Evolutionary conservation across 2,888 invertebrate genomes (phyloP).

Genomic region (Agonopterix subpropinquella): DNA sequence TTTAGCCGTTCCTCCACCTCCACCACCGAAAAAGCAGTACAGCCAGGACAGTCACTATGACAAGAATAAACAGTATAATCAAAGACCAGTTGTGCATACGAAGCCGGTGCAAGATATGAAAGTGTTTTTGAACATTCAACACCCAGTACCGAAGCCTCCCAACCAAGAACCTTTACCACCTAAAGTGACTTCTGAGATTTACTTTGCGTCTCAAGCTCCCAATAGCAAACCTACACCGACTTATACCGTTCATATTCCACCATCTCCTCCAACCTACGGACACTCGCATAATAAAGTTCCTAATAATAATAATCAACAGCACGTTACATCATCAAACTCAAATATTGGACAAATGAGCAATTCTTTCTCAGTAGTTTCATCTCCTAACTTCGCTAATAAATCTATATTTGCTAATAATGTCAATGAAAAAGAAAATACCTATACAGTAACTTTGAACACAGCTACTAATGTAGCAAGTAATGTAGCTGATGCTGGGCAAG

Average conservation of each 20-base stretch:
- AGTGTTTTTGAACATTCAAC: conserved; percentile 62
- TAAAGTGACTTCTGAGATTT: conserved; percentile 69
- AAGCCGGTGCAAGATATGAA: conserved; percentile 68
- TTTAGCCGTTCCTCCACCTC: conserved; percentile 65
- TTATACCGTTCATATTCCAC: conserved; percentile 59
- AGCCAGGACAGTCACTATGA: conserved; percentile 46
- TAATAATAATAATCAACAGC: conserved; percentile 17
- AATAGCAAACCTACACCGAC: conserved; percentile 52
- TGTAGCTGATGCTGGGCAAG: conserved; percentile 38
- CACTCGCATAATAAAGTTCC: conserved; percentile 26
- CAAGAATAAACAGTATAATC: conserved; percentile 45
- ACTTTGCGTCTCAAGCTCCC: conserved; percentile 62
- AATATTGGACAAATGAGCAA: conserved; percentile 21
- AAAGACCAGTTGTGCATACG: conserved; percentile 55
- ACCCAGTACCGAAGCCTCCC: conserved; percentile 45
- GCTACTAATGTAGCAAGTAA: conserved; percentile 53
- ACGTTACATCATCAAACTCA: conserved; percentile 11
- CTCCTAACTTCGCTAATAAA: conserved; percentile 37
- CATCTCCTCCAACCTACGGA: conserved; percentile 25
- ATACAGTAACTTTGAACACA: conserved; percentile 56
- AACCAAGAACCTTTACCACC: conserved; percentile 45
- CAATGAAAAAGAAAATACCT: conserved; percentile 41
- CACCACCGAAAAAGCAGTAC: conserved; percentile 52
- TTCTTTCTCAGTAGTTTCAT: conserved; percentile 28
- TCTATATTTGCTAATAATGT: conserved; percentile 30